These are phyloP conservation scores for Amiota minor DNA, from an alignment of 2,888 invertebrate genomes.

Conservation along the genomic window DNA sequence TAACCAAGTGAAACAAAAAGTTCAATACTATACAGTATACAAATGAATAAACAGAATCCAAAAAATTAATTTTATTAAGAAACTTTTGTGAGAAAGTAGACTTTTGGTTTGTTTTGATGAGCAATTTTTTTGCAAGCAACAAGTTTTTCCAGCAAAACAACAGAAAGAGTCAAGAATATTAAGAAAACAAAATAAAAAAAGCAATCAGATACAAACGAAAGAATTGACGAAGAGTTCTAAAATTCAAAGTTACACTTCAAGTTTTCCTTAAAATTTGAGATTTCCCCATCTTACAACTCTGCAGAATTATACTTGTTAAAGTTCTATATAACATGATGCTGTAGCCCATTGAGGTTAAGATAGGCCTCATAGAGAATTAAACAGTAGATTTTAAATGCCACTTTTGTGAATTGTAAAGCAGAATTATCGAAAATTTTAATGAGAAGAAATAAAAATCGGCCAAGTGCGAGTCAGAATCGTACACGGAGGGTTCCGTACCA, in stretches of 20 bases:
- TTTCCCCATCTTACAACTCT: too few species aligned
- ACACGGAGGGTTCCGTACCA: too few species aligned
- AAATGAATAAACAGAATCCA: background rate
- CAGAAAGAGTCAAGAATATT: background rate
- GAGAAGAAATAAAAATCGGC: conserved; percentile 4
- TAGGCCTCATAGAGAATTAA: too few species aligned
- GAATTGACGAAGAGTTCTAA: background rate
- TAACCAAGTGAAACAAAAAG: conserved; percentile 40
- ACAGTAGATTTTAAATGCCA: too few species aligned
- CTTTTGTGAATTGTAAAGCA: too few species aligned
- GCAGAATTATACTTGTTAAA: too few species aligned
- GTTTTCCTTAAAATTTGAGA: too few species aligned
- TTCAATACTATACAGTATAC: background rate
- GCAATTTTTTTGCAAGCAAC: conserved; percentile 17
- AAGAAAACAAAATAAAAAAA: background rate
- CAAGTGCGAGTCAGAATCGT: too few species aligned
- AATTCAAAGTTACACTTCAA: too few species aligned
- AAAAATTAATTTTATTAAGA: conserved; percentile 25
- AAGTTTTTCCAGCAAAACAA: conserved; percentile 9
- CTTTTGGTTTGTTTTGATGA: conserved; percentile 18
- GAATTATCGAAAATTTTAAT: too few species aligned
- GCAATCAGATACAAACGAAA: background rate
- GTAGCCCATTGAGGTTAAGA: too few species aligned
- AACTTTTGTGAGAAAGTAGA: conserved; percentile 17
- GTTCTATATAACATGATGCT: too few species aligned